Conservation (phyloP, 2,797 vertebrate species). For the Coreius guichenoti region DNA sequence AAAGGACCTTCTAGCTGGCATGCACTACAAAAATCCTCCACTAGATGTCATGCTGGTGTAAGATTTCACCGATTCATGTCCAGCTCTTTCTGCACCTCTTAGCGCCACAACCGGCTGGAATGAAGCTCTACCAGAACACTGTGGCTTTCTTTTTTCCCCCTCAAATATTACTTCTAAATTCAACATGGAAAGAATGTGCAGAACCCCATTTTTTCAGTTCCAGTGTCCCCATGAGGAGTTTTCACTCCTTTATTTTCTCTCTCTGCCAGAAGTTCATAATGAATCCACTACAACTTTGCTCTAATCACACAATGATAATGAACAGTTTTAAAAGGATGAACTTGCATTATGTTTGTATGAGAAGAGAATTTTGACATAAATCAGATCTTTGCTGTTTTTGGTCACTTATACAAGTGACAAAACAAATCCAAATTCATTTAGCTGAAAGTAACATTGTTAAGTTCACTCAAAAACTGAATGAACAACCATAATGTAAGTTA, state of each 20-base stretch:
- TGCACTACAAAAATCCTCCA: slow-evolving; percentile 17
- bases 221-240: slow-evolving; percentile 41
- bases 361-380: neutral
- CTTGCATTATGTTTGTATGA: too few relatives aligned
- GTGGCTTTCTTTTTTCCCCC: slow-evolving; percentile 43
- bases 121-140: slow-evolving; percentile 26
- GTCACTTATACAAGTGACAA: too few relatives aligned
- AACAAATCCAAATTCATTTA: neutral
- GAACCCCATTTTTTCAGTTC: slow-evolving; percentile 71
- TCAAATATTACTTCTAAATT: slow-evolving; percentile 52
- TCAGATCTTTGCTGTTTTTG: neutral
- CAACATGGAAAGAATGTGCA: slow-evolving; percentile 80
- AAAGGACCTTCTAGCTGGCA: neutral
- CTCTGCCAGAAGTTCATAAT: slow-evolving; percentile 14
- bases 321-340: neutral
- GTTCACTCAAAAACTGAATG: neutral
- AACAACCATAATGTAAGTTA: neutral
- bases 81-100: neutral
- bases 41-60: slow-evolving; percentile 51
- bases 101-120: slow-evolving; percentile 34
- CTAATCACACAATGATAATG: neutral
- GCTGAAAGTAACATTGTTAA: neutral
- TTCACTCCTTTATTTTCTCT: slow-evolving; percentile 2
- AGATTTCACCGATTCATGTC: slow-evolving; percentile 15
- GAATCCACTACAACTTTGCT: neutral